Base-by-base conservation (phyloP, 2,797 vertebrate species). In the Clarias fuscus region DNA sequence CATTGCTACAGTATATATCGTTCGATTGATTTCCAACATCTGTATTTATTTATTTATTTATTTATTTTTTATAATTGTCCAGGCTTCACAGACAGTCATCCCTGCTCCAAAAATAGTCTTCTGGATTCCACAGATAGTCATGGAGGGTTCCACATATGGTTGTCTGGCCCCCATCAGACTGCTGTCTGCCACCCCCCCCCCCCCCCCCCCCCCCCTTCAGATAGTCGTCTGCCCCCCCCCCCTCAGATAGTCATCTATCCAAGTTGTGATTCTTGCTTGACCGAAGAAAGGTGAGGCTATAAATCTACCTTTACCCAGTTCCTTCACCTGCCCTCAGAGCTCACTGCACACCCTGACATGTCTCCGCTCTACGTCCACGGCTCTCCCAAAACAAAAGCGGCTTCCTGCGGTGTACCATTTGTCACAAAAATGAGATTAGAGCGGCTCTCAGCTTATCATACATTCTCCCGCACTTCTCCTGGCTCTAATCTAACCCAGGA, bases 341-440 rank as follows among this genome's bases (percentile, higher is more conserved):
- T 33, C 27, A 14, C 5, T 4, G 5, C 27, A 61, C 53, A 22
- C 17, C 18, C 76, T 0, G 56, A 24, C 53, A 11, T 2, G 8
- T 78, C 56, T 61, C 56, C 10, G 30, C 10, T 78, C 30, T 13
- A 37, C 53, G n/a, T 53, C 22, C 71, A 48, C 24, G 22, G 1
- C 18, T 56, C 73, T 76, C 27, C 17, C 27, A 37, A 78, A 78
- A 61, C 76, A 37, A 78, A 61, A 78, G 30, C 8, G 27, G 61
- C 76, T 78, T 78, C 76, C 76, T 62, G 79, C 72, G 80, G 87
- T 64, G 56, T 30, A 84, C 71, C 62, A 86, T 89, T 83, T 88
- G 83, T 83, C 86, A 84, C 85, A 86, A 86, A 90, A 85, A 86
- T 88, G 86, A 84, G 82, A 87, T 89, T 86, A 87, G 37, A 58